Evolutionary conservation across 37 sponge, comb jelly and placozoan species (phyloP), one percentile per base, ranked within the genome.

Genomic region (Dysidea cf. avara): DNA sequence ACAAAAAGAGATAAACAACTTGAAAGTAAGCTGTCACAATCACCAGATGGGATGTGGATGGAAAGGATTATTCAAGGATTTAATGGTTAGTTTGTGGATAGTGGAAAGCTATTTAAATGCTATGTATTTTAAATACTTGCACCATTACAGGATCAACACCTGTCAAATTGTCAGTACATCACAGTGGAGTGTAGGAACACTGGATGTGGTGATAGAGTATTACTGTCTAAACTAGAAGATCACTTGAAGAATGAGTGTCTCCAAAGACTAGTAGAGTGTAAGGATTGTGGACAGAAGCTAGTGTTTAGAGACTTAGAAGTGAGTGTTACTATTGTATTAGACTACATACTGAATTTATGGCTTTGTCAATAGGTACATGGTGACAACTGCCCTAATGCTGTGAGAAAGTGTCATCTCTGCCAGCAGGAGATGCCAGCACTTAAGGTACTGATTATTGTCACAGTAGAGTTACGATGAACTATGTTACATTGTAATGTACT

Each of bases 321-420:
- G 54, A 52, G 64, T 4, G 39, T 6, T 38, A 18, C 25, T 12
- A 16, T 57, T 0, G 16, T 24, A 30, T 52, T 26, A 35, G 33
- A 18, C 17, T 69, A 20, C 17, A 39, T 25, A 36, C 3, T 16
- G 2, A 12, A 26, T 53, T 13, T 43, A 13, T n/a, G n/a, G n/a
- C n/a, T n/a, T n/a, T n/a, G n/a, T n/a, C n/a, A n/a, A n/a, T 31
- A 86, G 86, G 69, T 28, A 26, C 86, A 86, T 59, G 59, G 43
- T 66, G 20, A 53, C 4, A 0, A 18, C 2, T 86, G 86, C 28
- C 35, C 61, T 5, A 33, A 68, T 2, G 61, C 34, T 14, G 64
- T 70, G 3, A 6, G 75, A 0, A 33, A 28, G 50, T 86, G 81
- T 61, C 56, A 62, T 31, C 11, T 12, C 0, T 86, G 87, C 28